phyloP scores from a whole-genome alignment of 2,113 vertebrate species.

The Nothoprocta perdicaria region DNA sequence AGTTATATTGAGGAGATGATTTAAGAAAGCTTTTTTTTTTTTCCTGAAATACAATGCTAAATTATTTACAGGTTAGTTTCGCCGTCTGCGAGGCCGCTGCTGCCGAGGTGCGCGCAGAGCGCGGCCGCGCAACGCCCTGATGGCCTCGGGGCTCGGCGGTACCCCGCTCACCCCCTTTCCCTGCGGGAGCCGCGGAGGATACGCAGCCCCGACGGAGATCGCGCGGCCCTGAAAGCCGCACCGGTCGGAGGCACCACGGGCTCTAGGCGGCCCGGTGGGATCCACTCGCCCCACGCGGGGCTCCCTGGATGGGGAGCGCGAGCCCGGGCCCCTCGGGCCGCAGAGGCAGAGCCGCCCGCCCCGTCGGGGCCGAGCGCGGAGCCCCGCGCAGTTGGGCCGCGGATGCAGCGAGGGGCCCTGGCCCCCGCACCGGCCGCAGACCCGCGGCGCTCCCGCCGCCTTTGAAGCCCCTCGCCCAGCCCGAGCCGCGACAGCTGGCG shows the following conservation, averaged over 20 bases:
- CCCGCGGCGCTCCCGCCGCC: slow-evolving; percentile 24
- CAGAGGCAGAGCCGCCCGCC: neutral
- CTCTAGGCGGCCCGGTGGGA: too few species aligned
- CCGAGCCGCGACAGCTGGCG: slow-evolving; percentile 83
- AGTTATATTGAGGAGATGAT: slow-evolving; percentile 80
- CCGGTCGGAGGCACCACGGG: too few species aligned
- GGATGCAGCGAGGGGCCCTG: neutral
- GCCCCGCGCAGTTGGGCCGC: neutral
- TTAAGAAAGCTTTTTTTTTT: slow-evolving; percentile 82
- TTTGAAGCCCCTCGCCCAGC: slow-evolving; percentile 57
- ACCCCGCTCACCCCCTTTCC: neutral
- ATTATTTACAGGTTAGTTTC: slow-evolving; percentile 82
- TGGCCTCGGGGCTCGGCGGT: neutral
- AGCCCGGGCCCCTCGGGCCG: neutral
- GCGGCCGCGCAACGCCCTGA: slow-evolving; percentile 34
- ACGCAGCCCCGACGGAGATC: neutral
- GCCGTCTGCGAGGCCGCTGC: neutral
- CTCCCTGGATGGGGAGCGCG: neutral
- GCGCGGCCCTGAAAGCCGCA: too few species aligned
- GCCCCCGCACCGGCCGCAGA: neutral
- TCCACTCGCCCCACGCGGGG: too few species aligned
- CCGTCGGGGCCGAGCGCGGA: neutral
- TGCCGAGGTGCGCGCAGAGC: slow-evolving; percentile 40
- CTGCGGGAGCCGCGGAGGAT: neutral
- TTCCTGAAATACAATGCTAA: slow-evolving; percentile 81